Conservation (phyloP, 1,140 invertebrate genomes). For the Drosophila tristis region DNA sequence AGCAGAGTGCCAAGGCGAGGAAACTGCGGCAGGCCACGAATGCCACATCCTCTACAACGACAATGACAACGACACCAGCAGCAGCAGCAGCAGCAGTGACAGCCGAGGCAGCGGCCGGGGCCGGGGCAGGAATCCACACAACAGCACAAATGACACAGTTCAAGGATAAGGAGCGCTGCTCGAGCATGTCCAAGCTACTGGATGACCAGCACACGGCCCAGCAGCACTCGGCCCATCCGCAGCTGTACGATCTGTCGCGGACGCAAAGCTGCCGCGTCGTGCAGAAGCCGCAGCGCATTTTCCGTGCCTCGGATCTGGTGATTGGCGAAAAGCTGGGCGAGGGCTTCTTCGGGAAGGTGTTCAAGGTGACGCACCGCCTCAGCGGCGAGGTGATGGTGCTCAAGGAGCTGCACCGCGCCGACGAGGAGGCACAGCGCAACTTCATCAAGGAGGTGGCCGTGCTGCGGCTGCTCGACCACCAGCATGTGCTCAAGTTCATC, state of each 20-base stretch:
- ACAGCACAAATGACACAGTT: slow-evolving; percentile 36
- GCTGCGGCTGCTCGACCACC: slow-evolving; percentile 93
- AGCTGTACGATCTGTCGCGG: slow-evolving; percentile 90
- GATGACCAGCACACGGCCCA: slow-evolving; percentile 86
- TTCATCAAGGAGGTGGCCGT: slow-evolving; percentile 97
- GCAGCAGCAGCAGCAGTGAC: slow-evolving; percentile 10
- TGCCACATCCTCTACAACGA: neutral
- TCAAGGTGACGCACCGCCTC: slow-evolving; percentile 94
- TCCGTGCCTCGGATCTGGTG: slow-evolving; percentile 94
- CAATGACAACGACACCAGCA: slow-evolving; percentile 16
- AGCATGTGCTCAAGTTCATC: slow-evolving; percentile 95
- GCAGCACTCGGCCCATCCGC: slow-evolving; percentile 62
- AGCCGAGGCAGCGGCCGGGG: neutral
- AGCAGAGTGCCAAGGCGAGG: slow-evolving; percentile 43
- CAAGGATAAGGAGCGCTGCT: slow-evolving; percentile 91
- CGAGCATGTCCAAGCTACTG: slow-evolving; percentile 93
- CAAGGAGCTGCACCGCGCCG: slow-evolving; percentile 96
- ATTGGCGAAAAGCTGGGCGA: slow-evolving; percentile 94
- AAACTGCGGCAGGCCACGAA: slow-evolving; percentile 60
- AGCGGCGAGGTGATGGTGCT: slow-evolving; percentile 97
- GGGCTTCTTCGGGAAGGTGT: slow-evolving; percentile 97
- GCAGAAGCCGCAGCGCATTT: slow-evolving; percentile 90
- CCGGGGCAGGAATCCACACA: slow-evolving; percentile 1
- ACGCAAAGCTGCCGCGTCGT: slow-evolving; percentile 95
- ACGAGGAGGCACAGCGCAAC: slow-evolving; percentile 96